Base-by-base conservation (phyloP, 1,140 invertebrate species). In the Stegodyphus mimosarum region DNA sequence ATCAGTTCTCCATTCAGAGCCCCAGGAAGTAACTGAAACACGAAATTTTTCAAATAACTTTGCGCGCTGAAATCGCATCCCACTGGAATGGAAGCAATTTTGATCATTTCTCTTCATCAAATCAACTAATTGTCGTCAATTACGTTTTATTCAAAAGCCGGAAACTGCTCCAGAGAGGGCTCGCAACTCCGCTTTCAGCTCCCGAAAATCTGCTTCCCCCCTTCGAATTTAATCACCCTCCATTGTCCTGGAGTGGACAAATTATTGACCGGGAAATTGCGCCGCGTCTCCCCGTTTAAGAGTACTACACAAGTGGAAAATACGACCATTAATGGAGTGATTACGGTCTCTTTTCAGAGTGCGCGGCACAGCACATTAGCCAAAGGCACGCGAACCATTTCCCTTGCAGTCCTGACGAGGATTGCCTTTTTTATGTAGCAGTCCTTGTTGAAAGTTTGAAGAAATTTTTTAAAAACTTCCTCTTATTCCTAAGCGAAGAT, bases 71-170 rank as follows among this genome's bases (percentile, higher is more conserved):
- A 33, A 33, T 33, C 33, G 33, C 33, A 33, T 33, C 33, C 33
- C 33, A 10, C 55, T 60, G 49, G 10, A 33, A 6, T 33, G 69
- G 78, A 80, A 71, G 78, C 53, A 71, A 80, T 83, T 83, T 73
- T 50, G n/a, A n/a, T 17, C 63, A 55, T 74, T 83, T 83, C 17
- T 55, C 66, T 73, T 60, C 51, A 84, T 70, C 81, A 64, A 73
- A 75, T 84, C 81, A 76, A 84, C 81, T 84, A 84, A 84, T 84
- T 84, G 81, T 84, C 81, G 81, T 76, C 81, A 84, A 84, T 84
- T 84, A 84, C 81, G 63, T 33, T 60, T 76, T 51, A 84, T 84
- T 84, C 81, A 76, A 17, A 55, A 18, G 71, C 81, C 81, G 81
- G 81, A 84, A 84, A 18, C 81, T 33, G 69, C 10, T 49, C n/a